Conservation (phyloP, 2,113 vertebrate genomes). For the Phyllostomus hastatus region DNA sequence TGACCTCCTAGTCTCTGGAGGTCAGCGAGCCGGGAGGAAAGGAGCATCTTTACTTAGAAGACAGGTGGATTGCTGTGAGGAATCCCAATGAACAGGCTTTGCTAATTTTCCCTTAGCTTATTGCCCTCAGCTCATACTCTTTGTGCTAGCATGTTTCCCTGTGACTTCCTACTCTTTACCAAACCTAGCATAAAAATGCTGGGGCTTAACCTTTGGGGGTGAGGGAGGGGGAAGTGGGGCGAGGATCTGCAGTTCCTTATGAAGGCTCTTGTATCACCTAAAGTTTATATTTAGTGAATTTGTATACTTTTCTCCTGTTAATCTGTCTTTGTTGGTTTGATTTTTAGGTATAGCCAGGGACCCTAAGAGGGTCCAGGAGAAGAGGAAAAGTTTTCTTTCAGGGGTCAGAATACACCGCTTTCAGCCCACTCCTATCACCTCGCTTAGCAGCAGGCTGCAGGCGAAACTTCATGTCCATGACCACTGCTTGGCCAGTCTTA, state of each 20-base stretch:
- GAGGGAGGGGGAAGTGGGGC: fast-evolving
- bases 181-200: not conserved
- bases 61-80: not conserved
- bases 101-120: not conserved
- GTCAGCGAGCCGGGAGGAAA: not conserved
- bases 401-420: not conserved
- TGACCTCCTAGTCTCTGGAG: not conserved
- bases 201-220: not conserved
- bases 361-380: not conserved
- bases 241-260: not conserved
- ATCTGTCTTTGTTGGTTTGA: not conserved
- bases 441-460: not conserved
- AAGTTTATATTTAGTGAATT: not conserved
- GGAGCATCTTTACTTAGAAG: not conserved
- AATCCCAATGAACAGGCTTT: not conserved
- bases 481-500: not conserved
- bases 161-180: not conserved
- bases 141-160: not conserved
- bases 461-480: not conserved
- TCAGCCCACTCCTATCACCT: not conserved
- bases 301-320: not conserved
- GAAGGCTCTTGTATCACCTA: not conserved
- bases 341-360: not conserved
- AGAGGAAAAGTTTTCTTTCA: not conserved
- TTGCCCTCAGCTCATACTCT: not conserved